Evolutionary conservation across 2,888 invertebrate genomes (phyloP), one percentile per base, ranked within the genome.

Genomic region (Congeria kusceri): DNA sequence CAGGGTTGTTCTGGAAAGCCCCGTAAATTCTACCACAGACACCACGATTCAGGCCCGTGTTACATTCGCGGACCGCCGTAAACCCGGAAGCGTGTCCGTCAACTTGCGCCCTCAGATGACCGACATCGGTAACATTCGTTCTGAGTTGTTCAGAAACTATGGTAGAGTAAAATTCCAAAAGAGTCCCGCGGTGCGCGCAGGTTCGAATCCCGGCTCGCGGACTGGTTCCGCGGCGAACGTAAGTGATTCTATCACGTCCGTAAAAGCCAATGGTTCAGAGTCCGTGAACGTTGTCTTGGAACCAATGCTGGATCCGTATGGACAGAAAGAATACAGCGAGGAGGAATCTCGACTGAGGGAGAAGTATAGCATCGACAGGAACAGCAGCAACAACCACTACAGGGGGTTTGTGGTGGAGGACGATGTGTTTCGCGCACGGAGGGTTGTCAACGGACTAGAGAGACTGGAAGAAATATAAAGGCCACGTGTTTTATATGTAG

Each of bases 41-140:
- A 68, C 64, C 5, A 57, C 64, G 18, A 39, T 13, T 15, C 63
- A 58, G 28, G 49, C 69, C 9, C 67, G 83, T 15, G 85, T 87
- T 13, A 80, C 77, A 25, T 87, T 87, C 62, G 73, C 78, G n/a
- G 73, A 76, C 28, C 65, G 62, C 23, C 81, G 73, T 49, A 58
- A 58, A 29, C 62, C 74, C 11, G 67, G 77, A 9, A 73, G 67
- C 25, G 58, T 62, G 3, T 69, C 69, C 11, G 74, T 81, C 39
- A 84, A 75, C 23, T 66, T 58, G 4, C 75, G 74, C 56, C 86
- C 86, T 15, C 72, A 82, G 49, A 87, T 87, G 86, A 68, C 71
- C 11, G 86, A 86, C 18, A 70, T 85, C 18, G 86, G 86, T 7
- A 67, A 73, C 11, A 53, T 87, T 0, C 79, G 74, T 32, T 47